Evolutionary conservation across 2,113 vertebrate genomes (phyloP).

Genomic region (Coptodon bakossiorum): DNA sequence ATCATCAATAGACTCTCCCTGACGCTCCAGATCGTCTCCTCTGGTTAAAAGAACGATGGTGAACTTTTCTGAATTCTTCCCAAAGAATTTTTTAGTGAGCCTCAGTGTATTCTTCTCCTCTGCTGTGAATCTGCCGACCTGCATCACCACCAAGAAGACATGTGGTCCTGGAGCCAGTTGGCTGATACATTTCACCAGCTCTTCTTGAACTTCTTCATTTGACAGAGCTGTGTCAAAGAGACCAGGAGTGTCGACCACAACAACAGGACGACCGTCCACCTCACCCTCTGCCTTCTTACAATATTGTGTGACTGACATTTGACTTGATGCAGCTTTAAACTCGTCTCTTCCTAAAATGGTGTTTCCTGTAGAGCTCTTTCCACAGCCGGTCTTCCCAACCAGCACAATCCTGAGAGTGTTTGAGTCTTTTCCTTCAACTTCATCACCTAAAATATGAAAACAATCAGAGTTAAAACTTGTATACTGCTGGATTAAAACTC

Average conservation of each 20-base stretch:
- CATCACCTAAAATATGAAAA: background rate
- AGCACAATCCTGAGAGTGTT: fast-evolving
- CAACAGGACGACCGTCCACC: background rate
- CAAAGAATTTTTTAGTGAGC: background rate
- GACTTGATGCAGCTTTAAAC: fast-evolving
- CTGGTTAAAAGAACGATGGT: background rate
- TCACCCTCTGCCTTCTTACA: fast-evolving
- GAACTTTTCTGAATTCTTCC: background rate
- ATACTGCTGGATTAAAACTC: background rate
- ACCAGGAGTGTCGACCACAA: background rate
- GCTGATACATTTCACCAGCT: background rate
- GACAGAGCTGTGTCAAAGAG: fast-evolving
- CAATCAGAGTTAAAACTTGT: fast-evolving
- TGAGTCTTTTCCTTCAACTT: fast-evolving
- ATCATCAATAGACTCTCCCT: background rate
- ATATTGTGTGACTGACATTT: fast-evolving
- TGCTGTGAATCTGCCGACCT: background rate
- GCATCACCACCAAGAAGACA: background rate
- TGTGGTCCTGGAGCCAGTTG: background rate
- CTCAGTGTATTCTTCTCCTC: fast-evolving
- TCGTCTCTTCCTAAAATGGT: fast-evolving
- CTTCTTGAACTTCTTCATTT: fast-evolving
- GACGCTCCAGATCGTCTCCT: background rate
- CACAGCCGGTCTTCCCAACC: fast-evolving
- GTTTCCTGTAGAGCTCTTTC: background rate